Base-by-base conservation (phyloP, 2,888 invertebrate genomes). In the Venusia cambrica region DNA sequence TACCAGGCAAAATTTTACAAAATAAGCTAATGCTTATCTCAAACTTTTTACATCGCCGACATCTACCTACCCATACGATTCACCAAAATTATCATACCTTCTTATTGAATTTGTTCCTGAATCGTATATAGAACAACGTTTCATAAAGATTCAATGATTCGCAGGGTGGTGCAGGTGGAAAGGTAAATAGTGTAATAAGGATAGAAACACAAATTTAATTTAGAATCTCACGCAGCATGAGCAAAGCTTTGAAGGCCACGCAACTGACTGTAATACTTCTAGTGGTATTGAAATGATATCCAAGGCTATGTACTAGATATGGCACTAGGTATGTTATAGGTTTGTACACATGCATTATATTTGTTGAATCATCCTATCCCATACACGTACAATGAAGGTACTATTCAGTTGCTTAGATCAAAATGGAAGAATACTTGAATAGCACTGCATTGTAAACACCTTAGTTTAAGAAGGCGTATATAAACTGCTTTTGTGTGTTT, bases 121-220 rank as follows among this genome's bases (percentile, higher is more conserved):
- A 34, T 20, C 15, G 9, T 20, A 31, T 10, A 33, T 13, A 18
- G 9, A 19, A 28, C 14, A 13, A 36, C 31, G 24, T 38, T 40
- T 62, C 60, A 63, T 55, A 58, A 62, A 54, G 62, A 57, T 60
- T 49, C 63, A 51, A 65, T 73, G 57, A 70, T 78, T 68, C 81
- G 70, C 87, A 87, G 88, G 87, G 87, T 60, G 80, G 81, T 57
- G 84, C 73, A 54, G 80, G 80, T 58, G 76, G 70, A 62, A 87
- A 87, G 87, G 87, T 87, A 87, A 85, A 62, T 68, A 42, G 61
- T 53, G 47, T 43, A 45, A 52, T n/a, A n/a, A 52, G 55, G 50
- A 55, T 43, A 51, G 36, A 53, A 45, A 48, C 57, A 51, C 56
- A 42, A 57, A 55, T 73, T 71, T 72, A 55, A 47, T 54, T 57